Evolutionary conservation across 1,140 invertebrate species (phyloP).

Genomic region (Diachasma alloeum): DNA sequence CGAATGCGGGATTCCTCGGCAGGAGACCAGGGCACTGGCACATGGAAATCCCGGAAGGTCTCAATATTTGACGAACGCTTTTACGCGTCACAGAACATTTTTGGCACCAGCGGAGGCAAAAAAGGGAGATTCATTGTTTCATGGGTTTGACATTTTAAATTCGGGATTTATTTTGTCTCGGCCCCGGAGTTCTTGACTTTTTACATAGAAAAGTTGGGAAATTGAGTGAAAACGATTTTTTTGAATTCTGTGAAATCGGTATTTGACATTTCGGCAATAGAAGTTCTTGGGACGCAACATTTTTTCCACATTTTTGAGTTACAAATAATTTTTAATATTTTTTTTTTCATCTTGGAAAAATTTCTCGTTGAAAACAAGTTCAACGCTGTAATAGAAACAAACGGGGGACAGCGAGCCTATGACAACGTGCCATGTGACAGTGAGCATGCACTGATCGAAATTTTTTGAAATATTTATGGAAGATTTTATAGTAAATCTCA

Average conservation of each 20-base stretch:
- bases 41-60: not conserved
- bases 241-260: not conserved
- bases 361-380: too few relatives aligned
- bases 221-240: not conserved
- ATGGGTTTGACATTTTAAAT: not conserved
- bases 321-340: too few relatives aligned
- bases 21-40: not conserved
- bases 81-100: constrained; percentile 1
- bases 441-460: too few relatives aligned
- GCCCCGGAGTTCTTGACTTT: not conserved
- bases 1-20: not conserved
- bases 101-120: not conserved
- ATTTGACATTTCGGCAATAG: not conserved
- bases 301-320: too few relatives aligned
- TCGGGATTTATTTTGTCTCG: not conserved
- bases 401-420: too few relatives aligned
- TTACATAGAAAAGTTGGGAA: not conserved
- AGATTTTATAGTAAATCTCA: too few relatives aligned
- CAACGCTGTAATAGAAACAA: too few relatives aligned
- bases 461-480: too few relatives aligned
- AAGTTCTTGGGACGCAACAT: too few relatives aligned
- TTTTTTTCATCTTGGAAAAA: too few relatives aligned
- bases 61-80: constrained; percentile 7
- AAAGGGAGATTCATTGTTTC: not conserved
- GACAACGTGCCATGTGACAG: too few relatives aligned